Evolutionary conservation across 2,888 invertebrate species (phyloP), one percentile per base, ranked within the genome.

Genomic region (Troides oblongomaculatus): DNA sequence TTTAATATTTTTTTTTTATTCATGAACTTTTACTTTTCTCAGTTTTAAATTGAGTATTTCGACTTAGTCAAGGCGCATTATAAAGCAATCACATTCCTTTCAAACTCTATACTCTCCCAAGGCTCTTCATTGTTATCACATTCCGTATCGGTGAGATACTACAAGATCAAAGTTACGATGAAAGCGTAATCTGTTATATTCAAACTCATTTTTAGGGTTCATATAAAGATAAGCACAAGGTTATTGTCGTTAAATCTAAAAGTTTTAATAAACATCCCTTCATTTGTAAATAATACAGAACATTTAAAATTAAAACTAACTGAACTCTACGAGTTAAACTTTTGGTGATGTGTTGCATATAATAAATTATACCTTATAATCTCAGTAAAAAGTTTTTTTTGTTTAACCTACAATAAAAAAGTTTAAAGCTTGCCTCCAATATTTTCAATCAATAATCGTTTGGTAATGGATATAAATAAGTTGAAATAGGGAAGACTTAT

Each of bases 51-150:
- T 53, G 18, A 53, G n/a, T 12, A 18, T n/a, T n/a, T 53, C 8
- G 5, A n/a, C 8, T 53, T n/a, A n/a, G 53, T n/a, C 53, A 53
- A 58, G 12, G 23, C n/a, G 23, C 10, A 12, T 58, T 56, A 56
- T 56, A 46, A 46, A 53, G 18, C 53, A 58, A 58, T 58, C 10
- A 23, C 57, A 23, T 58, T 58, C 23, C 23, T 12, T 14, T 58
- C 4, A 58, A 58, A 8, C 23, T n/a, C 12, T 6, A 58, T 4
- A 58, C 64, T 21, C 8, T 39, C 64, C 46, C 64, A 58, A 65
- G 58, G 64, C 39, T 43, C 58, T 21, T 58, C 39, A 21, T 43
- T 56, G 64, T 65, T 65, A 65, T 17, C 64, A 58, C 58, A 65
- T 65, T 65, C 58, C 46, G 23, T 58, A 23, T 57, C 43, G 64